Evolutionary conservation across 2,113 vertebrate species (phyloP), one percentile per base, ranked within the genome.

Genomic region (Toxostoma redivivum): DNA sequence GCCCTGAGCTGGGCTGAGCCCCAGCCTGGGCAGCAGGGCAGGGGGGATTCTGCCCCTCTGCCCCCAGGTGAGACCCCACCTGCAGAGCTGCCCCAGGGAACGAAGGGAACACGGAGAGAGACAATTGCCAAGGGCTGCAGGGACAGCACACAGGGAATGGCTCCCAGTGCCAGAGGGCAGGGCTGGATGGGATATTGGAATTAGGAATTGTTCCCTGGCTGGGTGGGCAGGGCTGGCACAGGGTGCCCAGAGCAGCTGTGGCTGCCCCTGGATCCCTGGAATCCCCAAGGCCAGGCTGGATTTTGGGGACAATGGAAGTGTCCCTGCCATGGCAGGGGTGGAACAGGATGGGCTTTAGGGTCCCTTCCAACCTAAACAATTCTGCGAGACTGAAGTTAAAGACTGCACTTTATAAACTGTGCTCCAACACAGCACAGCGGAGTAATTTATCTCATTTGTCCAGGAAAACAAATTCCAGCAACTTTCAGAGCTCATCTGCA

Each of bases 311-410:
- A 22, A 21, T 47, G 50, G 0, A 56, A 40, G 6, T 10, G 38
- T 25, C 45, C 33, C 33, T 62, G 57, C 4, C 57, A 5, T 42
- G 66, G 13, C 1, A 9, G 1, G 16, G 20, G 1, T 14, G 51
- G 9, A 4, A 44, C 6, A 5, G 42, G 42, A 44, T 44, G 42
- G 17, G 9, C 1, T 27, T 31, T 51, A 1, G 1, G 17, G 4
- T 37, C 22, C 9, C 12, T 53, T 8, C 22, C 38, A 12, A 10
- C 5, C 4, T 1, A 53, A 45, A 13, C 28, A 6, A 8, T 25
- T 24, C 12, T 21, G 6, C 40, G n/a, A 82, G 58, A 69, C 4
- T 35, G 31, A 33, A 87, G 11, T 57, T 30, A 53, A 93, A 91
- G 22, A 15, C 4, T 76, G 50, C 20, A 53, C 11, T 22, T 71